Evolutionary conservation across 30 jellyfish, hydroid and myxozoan species (phyloP).

Genomic region (Euphysa ruthae): DNA sequence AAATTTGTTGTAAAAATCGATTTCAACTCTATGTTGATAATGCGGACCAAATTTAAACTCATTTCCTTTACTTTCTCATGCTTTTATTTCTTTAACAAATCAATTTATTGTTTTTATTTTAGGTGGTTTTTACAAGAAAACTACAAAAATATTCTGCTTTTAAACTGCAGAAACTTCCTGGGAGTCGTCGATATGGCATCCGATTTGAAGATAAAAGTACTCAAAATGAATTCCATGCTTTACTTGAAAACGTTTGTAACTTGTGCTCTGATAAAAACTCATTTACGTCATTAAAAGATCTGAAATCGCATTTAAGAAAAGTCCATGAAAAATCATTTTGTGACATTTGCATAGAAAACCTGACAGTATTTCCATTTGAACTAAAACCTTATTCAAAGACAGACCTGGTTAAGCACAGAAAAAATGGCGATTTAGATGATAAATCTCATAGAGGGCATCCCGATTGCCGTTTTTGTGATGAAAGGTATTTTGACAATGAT

Average conservation of each 20-base stretch:
- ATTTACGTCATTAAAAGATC: constrained; percentile 39
- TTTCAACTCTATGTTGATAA: no score
- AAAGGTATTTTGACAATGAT: constrained; percentile 74
- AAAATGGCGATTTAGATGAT: constrained; percentile 72
- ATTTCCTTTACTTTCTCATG: no score
- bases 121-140: constrained; percentile 57
- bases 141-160: constrained; percentile 38
- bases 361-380: constrained; percentile 66
- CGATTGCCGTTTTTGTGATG: constrained; percentile 77
- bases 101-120: constrained; percentile 9
- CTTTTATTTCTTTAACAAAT: no score
- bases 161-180: constrained; percentile 1
- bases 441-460: constrained; percentile 91
- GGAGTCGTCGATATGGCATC: constrained; percentile 44
- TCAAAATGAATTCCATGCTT: constrained; percentile 25
- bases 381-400: constrained; percentile 42
- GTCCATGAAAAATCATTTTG: constrained; percentile 72
- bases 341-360: constrained; percentile 61
- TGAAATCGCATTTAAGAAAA: constrained; percentile 57
- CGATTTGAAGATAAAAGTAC: constrained; percentile 34
- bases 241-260: constrained; percentile 38
- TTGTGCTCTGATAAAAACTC: constrained; percentile 20
- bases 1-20: no score
- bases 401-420: constrained; percentile 64
- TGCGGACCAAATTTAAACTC: no score